Conservation (phyloP, 2,797 vertebrate genomes). For the Bradypus variegatus region DNA sequence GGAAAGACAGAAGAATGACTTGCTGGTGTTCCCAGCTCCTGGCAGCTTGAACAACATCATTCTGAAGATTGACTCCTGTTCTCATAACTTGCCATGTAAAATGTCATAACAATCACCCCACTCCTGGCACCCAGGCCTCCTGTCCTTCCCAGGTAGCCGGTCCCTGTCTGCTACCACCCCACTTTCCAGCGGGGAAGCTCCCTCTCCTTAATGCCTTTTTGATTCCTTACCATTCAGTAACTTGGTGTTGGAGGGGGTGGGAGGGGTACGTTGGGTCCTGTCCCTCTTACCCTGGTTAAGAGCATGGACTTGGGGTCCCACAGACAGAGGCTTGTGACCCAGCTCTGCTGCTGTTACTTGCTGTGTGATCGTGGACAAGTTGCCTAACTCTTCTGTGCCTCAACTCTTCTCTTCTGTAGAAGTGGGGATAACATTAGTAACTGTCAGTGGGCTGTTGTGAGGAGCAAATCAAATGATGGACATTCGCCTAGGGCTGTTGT, state of each 20-base stretch:
- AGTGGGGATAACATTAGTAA: accelerated
- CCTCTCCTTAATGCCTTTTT: neutral
- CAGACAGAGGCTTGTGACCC: neutral
- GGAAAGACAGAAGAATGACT: neutral
- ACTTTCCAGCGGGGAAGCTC: accelerated
- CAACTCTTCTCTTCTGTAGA: neutral
- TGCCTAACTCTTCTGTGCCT: neutral
- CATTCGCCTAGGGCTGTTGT: no score
- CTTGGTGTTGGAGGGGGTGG: no score
- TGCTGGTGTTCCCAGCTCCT: neutral
- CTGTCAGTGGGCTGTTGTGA: neutral
- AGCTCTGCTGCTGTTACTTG: neutral
- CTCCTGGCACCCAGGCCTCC: neutral
- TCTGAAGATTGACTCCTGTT: neutral
- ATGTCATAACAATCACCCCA: accelerated
- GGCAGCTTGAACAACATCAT: neutral
- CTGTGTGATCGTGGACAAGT: neutral
- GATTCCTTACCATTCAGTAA: neutral
- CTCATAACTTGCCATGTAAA: neutral
- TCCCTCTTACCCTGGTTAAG: neutral
- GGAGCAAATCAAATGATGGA: neutral
- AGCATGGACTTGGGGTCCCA: neutral
- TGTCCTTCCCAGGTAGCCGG: conserved; percentile 20
- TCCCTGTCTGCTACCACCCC: neutral
- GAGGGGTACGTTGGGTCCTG: neutral